Evolutionary conservation across 2,113 vertebrate genomes (phyloP), one percentile per base, ranked within the genome.

Genomic region (Apaloderma vittatum): DNA sequence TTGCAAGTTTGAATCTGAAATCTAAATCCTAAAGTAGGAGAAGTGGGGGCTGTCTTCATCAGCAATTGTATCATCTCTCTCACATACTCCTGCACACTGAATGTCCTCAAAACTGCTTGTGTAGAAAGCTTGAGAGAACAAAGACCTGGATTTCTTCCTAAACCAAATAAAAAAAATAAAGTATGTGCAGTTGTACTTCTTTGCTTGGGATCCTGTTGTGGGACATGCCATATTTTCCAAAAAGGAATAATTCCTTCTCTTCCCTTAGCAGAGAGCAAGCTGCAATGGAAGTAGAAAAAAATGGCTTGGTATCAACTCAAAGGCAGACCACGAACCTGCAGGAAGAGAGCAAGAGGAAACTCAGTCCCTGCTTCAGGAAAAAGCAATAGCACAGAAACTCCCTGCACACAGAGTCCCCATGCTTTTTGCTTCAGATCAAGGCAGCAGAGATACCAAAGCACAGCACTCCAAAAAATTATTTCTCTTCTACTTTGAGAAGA

Each of bases 1-100:
- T 67, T 89, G 71, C 70, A 92, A 63, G 65, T 93, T 83, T 93
- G 77, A 88, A 91, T 90, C 83, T 91, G 90, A 96, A 95, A 82
- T 91, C 72, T 51, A 77, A 6, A 76, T 73, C 82, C 76, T 75
- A 71, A 88, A 96, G 68, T 49, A 89, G 81, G 61, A 91, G 93
- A 72, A 34, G 55, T 89, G 86, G 81, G 80, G 73, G 90, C 92
- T 79, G 71, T 92, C 74, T 57, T 90, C n/a, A 62, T 75, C 84
- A 90, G 62, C 78, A 88, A 5, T 82, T 88, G 45, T 75, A 62
- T 90, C 20, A 2, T 77, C 65, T 87, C 51, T 84, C 55, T 92
- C 81, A 72, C 57, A 48, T 63, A 75, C 37, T 95, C 66, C n/a
- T 92, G 94, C 70, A 93, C 48, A 29, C 37, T 89, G 77, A 78